Conservation (phyloP, 2,888 invertebrate genomes). For the Periphyllus acericola region DNA sequence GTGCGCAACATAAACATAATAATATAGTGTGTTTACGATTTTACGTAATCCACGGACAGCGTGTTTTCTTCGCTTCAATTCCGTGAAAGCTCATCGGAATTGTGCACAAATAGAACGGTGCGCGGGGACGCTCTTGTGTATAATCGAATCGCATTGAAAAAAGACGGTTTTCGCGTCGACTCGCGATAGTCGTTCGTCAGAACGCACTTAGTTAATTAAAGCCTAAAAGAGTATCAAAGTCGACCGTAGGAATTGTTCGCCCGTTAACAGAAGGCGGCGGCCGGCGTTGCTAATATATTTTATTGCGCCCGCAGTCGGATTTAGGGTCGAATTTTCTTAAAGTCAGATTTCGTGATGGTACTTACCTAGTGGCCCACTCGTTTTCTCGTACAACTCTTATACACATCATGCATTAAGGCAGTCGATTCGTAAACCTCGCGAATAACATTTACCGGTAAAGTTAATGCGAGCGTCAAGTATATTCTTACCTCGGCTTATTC, state of each 20-base stretch:
- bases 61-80: slow-evolving; percentile 3
- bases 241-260: not conserved
- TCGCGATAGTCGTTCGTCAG: not conserved
- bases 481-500: too few relatives aligned
- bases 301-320: not conserved
- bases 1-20: not conserved
- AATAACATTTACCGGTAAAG: too few relatives aligned
- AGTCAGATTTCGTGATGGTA: not conserved
- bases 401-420: not conserved
- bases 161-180: not conserved
- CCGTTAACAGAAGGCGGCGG: not conserved
- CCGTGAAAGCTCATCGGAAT: not conserved
- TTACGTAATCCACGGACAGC: not conserved
- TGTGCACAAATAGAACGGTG: not conserved
- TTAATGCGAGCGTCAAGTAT: too few relatives aligned
- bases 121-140: not conserved
- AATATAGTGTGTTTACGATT: not conserved
- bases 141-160: not conserved
- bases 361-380: not conserved
- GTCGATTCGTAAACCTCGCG: not conserved
- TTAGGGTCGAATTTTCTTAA: not conserved
- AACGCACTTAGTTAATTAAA: slow-evolving; percentile 40
- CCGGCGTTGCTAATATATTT: not conserved
- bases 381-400: not conserved
- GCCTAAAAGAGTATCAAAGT: not conserved